Conservation (phyloP, 2,797 vertebrate species). For the Coluber constrictor region DNA sequence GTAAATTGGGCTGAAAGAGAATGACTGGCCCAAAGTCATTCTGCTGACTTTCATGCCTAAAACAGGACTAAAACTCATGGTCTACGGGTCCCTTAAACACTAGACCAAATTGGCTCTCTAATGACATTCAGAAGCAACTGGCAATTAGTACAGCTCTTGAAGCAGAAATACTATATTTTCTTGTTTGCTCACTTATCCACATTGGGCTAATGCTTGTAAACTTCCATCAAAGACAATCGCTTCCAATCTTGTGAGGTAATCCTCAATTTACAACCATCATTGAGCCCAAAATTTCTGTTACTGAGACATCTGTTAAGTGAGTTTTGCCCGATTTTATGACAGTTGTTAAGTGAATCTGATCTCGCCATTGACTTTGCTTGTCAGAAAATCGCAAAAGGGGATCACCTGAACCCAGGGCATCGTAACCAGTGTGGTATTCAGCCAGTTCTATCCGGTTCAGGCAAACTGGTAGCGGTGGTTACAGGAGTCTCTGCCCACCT, state of each 20-base stretch:
- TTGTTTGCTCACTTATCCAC: slow-evolving; percentile 37
- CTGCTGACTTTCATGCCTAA: too few species aligned
- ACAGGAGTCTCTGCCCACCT: too few species aligned
- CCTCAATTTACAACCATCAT: neutral
- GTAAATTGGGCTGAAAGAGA: too few species aligned
- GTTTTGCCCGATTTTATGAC: neutral
- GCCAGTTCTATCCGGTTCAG: too few species aligned
- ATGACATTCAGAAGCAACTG: neutral
- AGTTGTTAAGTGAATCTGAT: neutral
- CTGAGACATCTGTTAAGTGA: neutral
- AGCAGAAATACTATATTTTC: slow-evolving; percentile 8
- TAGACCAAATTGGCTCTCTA: neutral
- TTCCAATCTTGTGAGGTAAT: neutral
- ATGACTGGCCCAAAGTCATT: too few species aligned
- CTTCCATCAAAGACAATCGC: slow-evolving; percentile 25
- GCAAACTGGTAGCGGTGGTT: too few species aligned
- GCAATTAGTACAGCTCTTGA: neutral
- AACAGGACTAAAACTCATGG: too few species aligned
- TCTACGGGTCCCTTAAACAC: too few species aligned
- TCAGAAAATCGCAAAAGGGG: neutral
- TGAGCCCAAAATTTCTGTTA: neutral
- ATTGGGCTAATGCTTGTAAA: slow-evolving; percentile 46
- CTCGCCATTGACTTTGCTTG: neutral
- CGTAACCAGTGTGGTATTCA: too few species aligned
- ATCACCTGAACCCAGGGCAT: neutral